These are phyloP conservation scores for Lithodes maja DNA, from an alignment of 2,888 invertebrate genomes.

Conservation along the genomic window DNA sequence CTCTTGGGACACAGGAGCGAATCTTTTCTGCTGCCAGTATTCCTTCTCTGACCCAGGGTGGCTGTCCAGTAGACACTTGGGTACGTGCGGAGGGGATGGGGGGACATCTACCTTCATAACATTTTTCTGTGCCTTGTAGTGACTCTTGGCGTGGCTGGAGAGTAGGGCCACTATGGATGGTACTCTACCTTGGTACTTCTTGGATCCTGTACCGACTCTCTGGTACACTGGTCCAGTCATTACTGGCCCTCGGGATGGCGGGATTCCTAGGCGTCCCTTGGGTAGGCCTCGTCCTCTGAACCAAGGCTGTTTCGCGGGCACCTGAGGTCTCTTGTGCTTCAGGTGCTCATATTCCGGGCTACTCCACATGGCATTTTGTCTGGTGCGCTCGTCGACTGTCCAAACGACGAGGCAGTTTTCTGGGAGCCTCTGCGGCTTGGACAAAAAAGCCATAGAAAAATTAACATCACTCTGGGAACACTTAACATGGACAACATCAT, in stretches of 20 bases:
- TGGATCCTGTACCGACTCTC: conserved; percentile 29
- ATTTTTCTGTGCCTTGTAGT: conserved; percentile 51
- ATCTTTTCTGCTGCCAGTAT: conserved; percentile 56
- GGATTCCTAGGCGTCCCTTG: conserved; percentile 33
- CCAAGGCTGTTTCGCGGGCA: conserved; percentile 47
- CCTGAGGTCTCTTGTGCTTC: conserved; percentile 46
- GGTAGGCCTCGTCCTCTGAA: conserved; percentile 36
- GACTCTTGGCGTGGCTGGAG: conserved; percentile 56
- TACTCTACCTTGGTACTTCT: conserved; percentile 59
- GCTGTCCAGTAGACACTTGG: conserved; percentile 24
- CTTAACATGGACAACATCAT: conserved; percentile 56
- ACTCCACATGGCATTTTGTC: conserved; percentile 63
- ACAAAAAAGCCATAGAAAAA: conserved; percentile 59
- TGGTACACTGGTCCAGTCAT: conserved; percentile 50
- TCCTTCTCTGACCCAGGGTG: conserved; percentile 47
- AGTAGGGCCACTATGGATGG: conserved; percentile 58
- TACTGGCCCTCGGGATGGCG: conserved; percentile 51
- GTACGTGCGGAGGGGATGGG: not conserved
- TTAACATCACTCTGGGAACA: conserved; percentile 61
- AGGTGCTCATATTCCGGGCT: conserved; percentile 50
- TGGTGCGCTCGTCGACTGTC: conserved; percentile 55
- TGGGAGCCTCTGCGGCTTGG: conserved; percentile 54
- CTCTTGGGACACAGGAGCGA: conserved; percentile 53
- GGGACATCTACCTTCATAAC: conserved; percentile 29
- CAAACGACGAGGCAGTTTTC: conserved; percentile 61